Evolutionary conservation across 2,113 vertebrate species (phyloP).

Genomic region (Natator depressus): DNA sequence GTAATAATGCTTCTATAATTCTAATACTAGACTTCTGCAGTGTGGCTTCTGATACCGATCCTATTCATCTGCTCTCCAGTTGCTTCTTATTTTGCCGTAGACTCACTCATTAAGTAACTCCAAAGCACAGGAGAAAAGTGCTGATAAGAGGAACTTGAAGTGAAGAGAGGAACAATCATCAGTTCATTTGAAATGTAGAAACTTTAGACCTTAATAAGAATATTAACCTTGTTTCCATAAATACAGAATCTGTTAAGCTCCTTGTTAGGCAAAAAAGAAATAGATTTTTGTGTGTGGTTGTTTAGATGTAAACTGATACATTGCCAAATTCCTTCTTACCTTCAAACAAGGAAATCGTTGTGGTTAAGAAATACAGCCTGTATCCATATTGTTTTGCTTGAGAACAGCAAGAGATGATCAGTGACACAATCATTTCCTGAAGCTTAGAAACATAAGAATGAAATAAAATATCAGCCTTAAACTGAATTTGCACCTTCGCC

Average conservation of each 20-base stretch:
- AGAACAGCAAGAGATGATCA: background rate
- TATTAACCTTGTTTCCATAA: conserved; percentile 7
- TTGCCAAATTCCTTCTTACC: conserved; percentile 53
- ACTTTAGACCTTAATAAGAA: conserved; percentile 11
- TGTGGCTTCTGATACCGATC: background rate
- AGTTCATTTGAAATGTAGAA: background rate
- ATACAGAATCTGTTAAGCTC: conserved; percentile 10
- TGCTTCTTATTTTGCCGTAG: background rate
- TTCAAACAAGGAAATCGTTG: conserved; percentile 48
- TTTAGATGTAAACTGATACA: conserved; percentile 37
- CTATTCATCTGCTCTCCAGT: background rate
- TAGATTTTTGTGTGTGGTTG: conserved; percentile 16
- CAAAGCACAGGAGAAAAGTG: background rate
- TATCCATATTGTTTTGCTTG: background rate
- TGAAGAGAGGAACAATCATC: background rate
- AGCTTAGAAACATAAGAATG: conserved; percentile 31
- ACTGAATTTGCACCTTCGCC: conserved; percentile 50
- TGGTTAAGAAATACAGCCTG: conserved; percentile 14
- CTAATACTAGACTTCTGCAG: background rate
- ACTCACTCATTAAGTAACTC: background rate
- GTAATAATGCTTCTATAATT: background rate
- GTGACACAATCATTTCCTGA: background rate
- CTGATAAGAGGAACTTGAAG: background rate
- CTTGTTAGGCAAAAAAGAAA: background rate
- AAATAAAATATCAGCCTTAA: conserved; percentile 44